Evolutionary conservation across 2,888 invertebrate species (phyloP).

Genomic region (Acleris literana): DNA sequence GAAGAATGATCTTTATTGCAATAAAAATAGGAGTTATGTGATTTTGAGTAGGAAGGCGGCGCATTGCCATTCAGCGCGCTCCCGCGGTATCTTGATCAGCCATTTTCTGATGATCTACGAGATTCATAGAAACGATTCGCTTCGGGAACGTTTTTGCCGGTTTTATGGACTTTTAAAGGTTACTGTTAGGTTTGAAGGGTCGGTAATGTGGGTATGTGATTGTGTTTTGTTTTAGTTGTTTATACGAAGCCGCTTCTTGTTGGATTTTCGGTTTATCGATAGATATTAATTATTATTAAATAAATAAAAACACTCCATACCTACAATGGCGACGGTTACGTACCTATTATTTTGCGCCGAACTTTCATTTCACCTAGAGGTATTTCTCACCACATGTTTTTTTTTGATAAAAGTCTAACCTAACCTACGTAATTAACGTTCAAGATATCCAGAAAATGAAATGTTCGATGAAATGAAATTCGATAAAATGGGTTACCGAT

Average conservation of each 20-base stretch:
- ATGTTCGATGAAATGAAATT: no score
- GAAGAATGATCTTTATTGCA: conserved; percentile 25
- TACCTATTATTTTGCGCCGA: no score
- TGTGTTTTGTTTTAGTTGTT: neutral
- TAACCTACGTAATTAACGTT: no score
- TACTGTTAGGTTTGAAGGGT: neutral
- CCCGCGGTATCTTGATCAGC: conserved; percentile 35
- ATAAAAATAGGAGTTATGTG: conserved; percentile 24
- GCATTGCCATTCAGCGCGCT: conserved; percentile 25
- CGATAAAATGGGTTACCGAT: no score
- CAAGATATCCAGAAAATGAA: no score
- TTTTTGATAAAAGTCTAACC: no score
- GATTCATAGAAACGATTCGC: conserved; percentile 28
- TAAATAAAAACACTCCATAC: no score
- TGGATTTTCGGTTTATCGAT: no score
- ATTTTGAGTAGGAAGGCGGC: conserved; percentile 8
- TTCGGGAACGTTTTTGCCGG: conserved; percentile 2
- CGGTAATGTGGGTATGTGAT: neutral
- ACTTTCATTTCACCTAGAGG: no score
- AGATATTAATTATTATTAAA: no score
- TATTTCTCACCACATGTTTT: no score
- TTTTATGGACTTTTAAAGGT: conserved; percentile 14
- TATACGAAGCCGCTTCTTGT: neutral
- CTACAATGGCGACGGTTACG: no score
- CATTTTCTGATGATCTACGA: conserved; percentile 37